Evolutionary conservation across 2,888 invertebrate species (phyloP).

Genomic region (Exephanes ischioxanthus): DNA sequence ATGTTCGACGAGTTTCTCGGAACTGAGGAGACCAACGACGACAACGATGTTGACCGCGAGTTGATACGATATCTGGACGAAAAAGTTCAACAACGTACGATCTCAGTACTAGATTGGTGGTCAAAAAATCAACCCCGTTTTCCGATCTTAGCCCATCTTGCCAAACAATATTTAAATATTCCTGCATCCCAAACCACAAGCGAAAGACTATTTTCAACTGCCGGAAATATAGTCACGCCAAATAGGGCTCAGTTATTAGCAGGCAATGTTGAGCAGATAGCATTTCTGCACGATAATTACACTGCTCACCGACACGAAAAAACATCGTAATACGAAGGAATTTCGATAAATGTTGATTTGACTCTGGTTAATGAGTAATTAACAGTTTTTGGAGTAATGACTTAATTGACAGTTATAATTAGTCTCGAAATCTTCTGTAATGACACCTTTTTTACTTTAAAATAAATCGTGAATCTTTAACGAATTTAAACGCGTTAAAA

Average conservation of each 20-base stretch:
- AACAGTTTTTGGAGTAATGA: no score
- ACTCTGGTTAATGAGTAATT: no score
- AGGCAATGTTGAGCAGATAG: conserved; percentile 44
- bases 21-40: conserved; percentile 10
- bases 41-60: conserved; percentile 31
- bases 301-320: no score
- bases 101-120: conserved; percentile 34
- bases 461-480: no score
- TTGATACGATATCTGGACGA: conserved; percentile 11
- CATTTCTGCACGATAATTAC: conserved; percentile 34
- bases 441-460: no score
- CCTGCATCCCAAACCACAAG: conserved; percentile 50
- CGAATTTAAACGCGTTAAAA: no score
- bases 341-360: no score
- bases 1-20: conserved; percentile 40
- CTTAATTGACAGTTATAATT: no score
- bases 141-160: conserved; percentile 12
- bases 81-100: neutral
- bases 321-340: no score
- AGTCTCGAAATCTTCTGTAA: no score
- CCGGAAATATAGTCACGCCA: conserved; percentile 50
- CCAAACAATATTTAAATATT: conserved; percentile 28
- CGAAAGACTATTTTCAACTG: no score
- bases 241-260: conserved; percentile 41
- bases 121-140: conserved; percentile 10